Percentiles rank a stretch among this genome's conserved stretches.
phyloP scores from a whole-genome alignment of 92 coral and sea anemone species.

The Blastomussa wellsi region DNA sequence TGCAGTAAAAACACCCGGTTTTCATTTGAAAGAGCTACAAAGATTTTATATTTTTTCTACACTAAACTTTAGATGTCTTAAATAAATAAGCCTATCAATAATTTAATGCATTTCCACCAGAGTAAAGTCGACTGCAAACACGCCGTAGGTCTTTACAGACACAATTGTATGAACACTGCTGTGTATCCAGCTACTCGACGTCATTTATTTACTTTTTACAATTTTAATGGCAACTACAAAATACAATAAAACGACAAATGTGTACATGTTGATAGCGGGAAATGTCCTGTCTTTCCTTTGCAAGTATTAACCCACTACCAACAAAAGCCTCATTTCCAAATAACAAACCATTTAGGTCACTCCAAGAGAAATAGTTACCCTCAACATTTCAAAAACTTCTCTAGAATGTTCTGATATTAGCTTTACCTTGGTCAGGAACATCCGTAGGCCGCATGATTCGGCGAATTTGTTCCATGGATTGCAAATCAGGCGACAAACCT shows the following conservation, averaged over 20 bases:
- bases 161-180: too few species aligned
- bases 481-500: conserved; percentile 98
- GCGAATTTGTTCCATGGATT: conserved; percentile 99
- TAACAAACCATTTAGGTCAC: background rate
- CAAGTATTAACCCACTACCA: background rate
- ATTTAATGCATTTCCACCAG: conserved; percentile 7
- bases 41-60: background rate
- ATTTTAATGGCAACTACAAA: too few species aligned
- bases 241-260: too few species aligned
- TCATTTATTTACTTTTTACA: background rate
- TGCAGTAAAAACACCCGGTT: background rate
- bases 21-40: background rate
- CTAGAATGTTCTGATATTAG: background rate
- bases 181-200: background rate
- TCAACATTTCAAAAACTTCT: background rate
- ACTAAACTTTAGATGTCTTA: background rate
- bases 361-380: background rate
- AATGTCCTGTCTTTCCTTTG: background rate
- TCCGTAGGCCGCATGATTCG: conserved; percentile 98
- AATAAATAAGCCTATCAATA: conserved; percentile 5
- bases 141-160: background rate
- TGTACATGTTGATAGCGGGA: too few species aligned
- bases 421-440: conserved; percentile 97
- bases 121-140: conserved; percentile 3
- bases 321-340: background rate